Evolutionary conservation across 1,140 invertebrate genomes (phyloP).

Genomic region (Lethrus apterus): DNA sequence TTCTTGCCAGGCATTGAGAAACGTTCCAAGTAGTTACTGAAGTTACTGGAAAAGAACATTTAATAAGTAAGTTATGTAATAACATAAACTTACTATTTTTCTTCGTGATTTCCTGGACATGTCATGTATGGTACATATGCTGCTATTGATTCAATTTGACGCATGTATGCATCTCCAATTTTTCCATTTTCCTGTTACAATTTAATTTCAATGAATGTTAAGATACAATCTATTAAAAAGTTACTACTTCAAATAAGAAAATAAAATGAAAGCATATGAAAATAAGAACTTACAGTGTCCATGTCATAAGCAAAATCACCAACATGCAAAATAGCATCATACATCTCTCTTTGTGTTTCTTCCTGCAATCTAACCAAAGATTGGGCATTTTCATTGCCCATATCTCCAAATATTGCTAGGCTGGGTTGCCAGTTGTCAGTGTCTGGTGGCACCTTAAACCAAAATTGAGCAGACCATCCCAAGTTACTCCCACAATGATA

Average conservation of each 20-base stretch:
- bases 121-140: conserved; percentile 89
- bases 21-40: conserved; percentile 74
- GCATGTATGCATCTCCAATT: conserved; percentile 87
- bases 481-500: conserved; percentile 74
- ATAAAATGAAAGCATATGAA: background rate
- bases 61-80: background rate
- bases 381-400: conserved; percentile 82
- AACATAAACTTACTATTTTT: conserved; percentile 61
- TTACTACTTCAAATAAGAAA: background rate
- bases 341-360: conserved; percentile 70
- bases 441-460: conserved; percentile 59
- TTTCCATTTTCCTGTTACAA: conserved; percentile 54
- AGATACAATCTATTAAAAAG: background rate
- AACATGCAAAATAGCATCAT: conserved; percentile 86
- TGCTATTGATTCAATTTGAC: conserved; percentile 78
- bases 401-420: conserved; percentile 83
- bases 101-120: conserved; percentile 85
- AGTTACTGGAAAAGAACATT: conserved; percentile 62
- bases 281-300: conserved; percentile 53
- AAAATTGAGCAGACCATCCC: conserved; percentile 75
- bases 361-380: conserved; percentile 74
- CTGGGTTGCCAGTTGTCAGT: conserved; percentile 66
- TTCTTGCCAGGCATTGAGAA: conserved; percentile 80
- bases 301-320: conserved; percentile 97
- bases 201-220: conserved; percentile 11